Evolutionary conservation across 2,888 invertebrate species (phyloP), one percentile per base, ranked within the genome.

Genomic region (Clostera curtula): DNA sequence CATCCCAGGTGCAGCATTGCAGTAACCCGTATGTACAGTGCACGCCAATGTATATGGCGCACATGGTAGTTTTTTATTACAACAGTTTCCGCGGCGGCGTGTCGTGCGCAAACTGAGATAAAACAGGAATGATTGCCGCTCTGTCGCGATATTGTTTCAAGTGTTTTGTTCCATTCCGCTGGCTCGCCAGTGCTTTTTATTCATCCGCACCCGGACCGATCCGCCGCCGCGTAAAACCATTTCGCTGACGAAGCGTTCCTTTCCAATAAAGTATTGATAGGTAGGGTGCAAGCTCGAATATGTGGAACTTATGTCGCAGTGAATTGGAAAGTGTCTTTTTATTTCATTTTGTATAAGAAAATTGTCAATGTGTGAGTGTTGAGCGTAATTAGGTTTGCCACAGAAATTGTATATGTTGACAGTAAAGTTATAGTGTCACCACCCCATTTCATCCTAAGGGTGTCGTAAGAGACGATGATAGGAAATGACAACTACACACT

Each of bases 41-140:
- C 15, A 29, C 28, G 38, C 29, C 32, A 48, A 49, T 33, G 36
- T 50, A 45, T 29, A 37, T 41, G 38, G 45, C 52, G 58, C 61
- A 68, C 57, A 62, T 61, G 61, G 62, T 69, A 70, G 72, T 76
- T 80, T 82, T 77, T 79, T 80, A 80, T 79, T 73, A 66, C 69
- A 57, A 58, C 69, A 62, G 75, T 73, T 74, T 70, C 74, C 75
- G 72, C 58, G 60, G 14, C n/a, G n/a, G 62, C 68, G 55, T 60
- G 61, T 71, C 70, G 72, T 80, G 82, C 67, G 64, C 77, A 76
- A 77, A 79, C 77, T 72, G 66, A 71, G 79, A 82, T 82, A 82
- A 80, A 80, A 76, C 72, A 71, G 70, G 67, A 80, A 75, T 75
- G 75, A 80, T 80, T 74, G 79, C 77, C 73, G 72, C 73, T 68